Evolutionary conservation across 53 echinoderm and acorn worm genomes (phyloP).

Genomic region (Arbacia lixula): DNA sequence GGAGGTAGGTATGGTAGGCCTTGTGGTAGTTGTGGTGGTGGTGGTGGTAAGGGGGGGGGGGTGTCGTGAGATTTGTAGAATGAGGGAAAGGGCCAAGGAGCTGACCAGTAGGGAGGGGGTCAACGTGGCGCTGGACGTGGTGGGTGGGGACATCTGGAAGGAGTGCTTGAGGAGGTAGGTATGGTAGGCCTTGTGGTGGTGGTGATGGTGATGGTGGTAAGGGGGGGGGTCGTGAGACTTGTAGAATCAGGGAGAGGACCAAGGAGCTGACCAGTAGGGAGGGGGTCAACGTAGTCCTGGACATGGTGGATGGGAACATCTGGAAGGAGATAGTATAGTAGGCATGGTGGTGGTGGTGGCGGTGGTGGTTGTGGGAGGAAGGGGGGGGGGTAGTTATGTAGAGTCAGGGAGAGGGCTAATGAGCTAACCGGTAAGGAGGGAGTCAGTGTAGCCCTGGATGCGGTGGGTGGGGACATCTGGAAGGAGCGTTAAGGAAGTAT

Average conservation of each 20-base stretch:
- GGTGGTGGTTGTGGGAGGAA: no score
- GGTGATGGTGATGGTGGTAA: background rate
- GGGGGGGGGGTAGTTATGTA: no score
- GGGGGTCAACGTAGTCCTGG: constrained; percentile 83
- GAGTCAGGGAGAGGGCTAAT: constrained; percentile 75
- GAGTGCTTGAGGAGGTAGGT: constrained; percentile 81
- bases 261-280: constrained; percentile 77
- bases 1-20: constrained; percentile 81
- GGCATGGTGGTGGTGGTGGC: no score
- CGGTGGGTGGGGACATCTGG: constrained; percentile 94
- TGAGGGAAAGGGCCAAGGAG: constrained; percentile 80
- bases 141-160: constrained; percentile 94
- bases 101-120: constrained; percentile 82
- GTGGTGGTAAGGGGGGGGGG: no score
- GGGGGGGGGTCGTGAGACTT: background rate
- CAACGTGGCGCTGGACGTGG: constrained; percentile 84
- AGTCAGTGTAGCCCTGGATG: constrained; percentile 84
- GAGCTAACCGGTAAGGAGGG: constrained; percentile 83
- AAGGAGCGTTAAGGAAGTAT: constrained; percentile 82
- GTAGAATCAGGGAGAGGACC: constrained; percentile 66
- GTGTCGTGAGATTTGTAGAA: no score
- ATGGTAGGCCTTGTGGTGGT: no score
- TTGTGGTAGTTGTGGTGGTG: no score
- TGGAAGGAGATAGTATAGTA: constrained; percentile 71
- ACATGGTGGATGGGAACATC: constrained; percentile 80